phyloP scores from a whole-genome alignment of 64 coral and sea anemone species.

The Exaiptasia diaphana region DNA sequence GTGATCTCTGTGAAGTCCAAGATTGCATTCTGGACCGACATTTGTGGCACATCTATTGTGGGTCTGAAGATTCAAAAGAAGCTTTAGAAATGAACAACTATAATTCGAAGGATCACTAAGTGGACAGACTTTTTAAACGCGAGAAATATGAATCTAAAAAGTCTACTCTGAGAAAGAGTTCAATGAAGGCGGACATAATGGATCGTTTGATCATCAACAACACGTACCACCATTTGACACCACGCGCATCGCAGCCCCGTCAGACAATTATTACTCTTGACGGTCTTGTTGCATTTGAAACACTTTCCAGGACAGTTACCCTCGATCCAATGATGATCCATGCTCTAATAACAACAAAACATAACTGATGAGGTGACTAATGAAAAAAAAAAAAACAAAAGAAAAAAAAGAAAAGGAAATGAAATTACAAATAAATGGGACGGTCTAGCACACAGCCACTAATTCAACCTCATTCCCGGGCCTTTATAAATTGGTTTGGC shows the following conservation, averaged over 20 bases:
- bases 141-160: no score
- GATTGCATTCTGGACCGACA: constrained; percentile 79
- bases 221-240: constrained; percentile 91
- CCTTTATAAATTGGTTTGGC: no score
- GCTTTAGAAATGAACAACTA: no score
- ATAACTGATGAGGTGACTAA: background rate
- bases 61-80: constrained; percentile 9
- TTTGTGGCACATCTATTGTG: constrained; percentile 98
- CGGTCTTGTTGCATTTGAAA: constrained; percentile 80
- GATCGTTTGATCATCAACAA: no score
- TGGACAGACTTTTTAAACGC: no score
- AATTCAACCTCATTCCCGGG: no score
- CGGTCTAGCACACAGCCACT: no score
- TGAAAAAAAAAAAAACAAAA: no score
- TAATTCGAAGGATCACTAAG: no score
- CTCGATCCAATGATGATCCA: constrained; percentile 98
- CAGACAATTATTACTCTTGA: constrained; percentile 87
- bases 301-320: constrained; percentile 95
- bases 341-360: constrained; percentile 55
- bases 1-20: constrained; percentile 90
- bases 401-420: no score
- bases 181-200: no score
- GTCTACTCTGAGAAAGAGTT: background rate
- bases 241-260: constrained; percentile 92
- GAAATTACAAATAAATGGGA: no score